These are phyloP conservation scores for Molorchus minor DNA, from an alignment of 2,888 invertebrate genomes.

Conservation along the genomic window DNA sequence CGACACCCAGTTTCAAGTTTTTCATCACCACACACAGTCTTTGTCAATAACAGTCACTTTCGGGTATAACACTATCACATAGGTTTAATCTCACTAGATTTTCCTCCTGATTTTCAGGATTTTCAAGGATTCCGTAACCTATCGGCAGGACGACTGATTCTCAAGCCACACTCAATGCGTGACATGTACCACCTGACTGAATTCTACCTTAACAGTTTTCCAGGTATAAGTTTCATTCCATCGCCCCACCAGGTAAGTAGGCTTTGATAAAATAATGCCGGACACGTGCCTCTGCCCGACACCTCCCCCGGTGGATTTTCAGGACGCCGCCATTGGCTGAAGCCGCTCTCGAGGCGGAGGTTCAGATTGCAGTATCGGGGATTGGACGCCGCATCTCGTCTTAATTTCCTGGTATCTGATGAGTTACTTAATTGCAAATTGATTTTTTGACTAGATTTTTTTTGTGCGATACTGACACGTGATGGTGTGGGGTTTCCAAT, in stretches of 20 bases:
- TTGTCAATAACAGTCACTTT: not conserved
- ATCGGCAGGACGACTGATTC: conserved; percentile 15
- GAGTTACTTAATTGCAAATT: conserved; percentile 49
- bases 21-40: conserved; percentile 8
- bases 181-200: conserved; percentile 55
- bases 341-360: conserved; percentile 27
- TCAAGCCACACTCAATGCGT: conserved; percentile 32
- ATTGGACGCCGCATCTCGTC: conserved; percentile 39
- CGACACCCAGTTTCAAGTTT: not conserved
- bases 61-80: conserved; percentile 8
- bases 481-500: conserved; percentile 21
- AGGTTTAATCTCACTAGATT: not conserved
- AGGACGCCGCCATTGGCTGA: conserved; percentile 31
- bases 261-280: conserved; percentile 36
- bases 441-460: conserved; percentile 42
- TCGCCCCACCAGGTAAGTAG: conserved; percentile 43
- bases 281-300: conserved; percentile 47
- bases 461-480: conserved; percentile 20
- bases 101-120: not conserved
- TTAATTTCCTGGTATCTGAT: conserved; percentile 45
- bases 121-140: conserved; percentile 10
- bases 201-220: conserved; percentile 48
- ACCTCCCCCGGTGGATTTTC: conserved; percentile 16
- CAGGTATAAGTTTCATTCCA: conserved; percentile 51
- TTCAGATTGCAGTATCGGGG: conserved; percentile 30